phyloP scores from a whole-genome alignment of 92 coral and sea anemone genomes.

The Plumapathes pennacea region DNA sequence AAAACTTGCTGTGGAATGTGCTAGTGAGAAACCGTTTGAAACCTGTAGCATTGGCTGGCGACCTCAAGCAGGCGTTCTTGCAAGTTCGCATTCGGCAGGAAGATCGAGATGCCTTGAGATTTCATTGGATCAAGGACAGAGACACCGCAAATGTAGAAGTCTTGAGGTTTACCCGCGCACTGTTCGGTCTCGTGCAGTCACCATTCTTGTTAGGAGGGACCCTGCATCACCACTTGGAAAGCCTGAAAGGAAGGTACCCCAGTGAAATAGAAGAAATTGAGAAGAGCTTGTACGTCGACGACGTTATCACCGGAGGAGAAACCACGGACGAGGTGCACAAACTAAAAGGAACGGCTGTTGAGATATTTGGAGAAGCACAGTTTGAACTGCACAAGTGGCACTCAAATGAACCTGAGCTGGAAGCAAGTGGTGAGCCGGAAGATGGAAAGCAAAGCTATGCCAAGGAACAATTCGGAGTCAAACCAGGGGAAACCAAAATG shows the following conservation, averaged over 20 bases:
- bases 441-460: conserved; percentile 49
- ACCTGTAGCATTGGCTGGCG: background rate
- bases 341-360: conserved; percentile 36
- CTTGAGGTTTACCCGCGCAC: conserved; percentile 42
- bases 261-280: conserved; percentile 37
- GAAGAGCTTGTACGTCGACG: conserved; percentile 59
- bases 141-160: too few relatives aligned
- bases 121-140: too few relatives aligned
- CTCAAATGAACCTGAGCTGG: conserved; percentile 57
- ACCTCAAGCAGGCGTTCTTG: too few relatives aligned
- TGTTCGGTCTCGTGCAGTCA: conserved; percentile 41
- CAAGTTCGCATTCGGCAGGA: too few relatives aligned
- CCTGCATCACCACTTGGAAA: conserved; percentile 13
- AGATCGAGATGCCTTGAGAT: too few relatives aligned
- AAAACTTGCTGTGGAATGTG: conserved; percentile 3
- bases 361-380: conserved; percentile 44
- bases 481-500: conserved; percentile 36
- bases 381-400: conserved; percentile 65
- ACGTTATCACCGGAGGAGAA: conserved; percentile 46
- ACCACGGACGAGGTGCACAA: conserved; percentile 27
- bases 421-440: conserved; percentile 16
- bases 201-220: conserved; percentile 44
- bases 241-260: conserved; percentile 21
- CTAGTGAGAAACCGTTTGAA: background rate
- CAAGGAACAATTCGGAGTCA: conserved; percentile 52